phyloP scores from a whole-genome alignment of 1,140 invertebrate species.

The Plodia interpunctella region DNA sequence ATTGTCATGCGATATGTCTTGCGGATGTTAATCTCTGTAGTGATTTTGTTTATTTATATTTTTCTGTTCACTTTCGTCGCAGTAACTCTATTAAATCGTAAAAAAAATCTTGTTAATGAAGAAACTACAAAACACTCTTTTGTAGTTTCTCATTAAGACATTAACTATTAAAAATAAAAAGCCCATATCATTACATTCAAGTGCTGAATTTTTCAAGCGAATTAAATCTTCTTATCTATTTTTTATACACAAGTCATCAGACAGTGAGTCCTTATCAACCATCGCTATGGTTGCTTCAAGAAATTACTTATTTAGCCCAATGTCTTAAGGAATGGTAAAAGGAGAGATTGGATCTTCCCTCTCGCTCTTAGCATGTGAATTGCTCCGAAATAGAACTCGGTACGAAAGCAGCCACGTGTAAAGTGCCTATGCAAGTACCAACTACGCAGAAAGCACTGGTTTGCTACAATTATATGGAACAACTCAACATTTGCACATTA shows the following conservation, averaged over 20 bases:
- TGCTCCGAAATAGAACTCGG: constrained; percentile 25
- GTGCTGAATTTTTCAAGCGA: neutral
- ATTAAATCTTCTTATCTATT: neutral
- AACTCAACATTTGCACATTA: neutral
- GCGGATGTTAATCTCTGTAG: constrained; percentile 7
- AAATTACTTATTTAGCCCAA: constrained; percentile 6
- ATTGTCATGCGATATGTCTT: neutral
- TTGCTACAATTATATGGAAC: neutral
- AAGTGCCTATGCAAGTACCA: neutral
- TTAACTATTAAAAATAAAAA: no score
- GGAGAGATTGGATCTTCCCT: neutral
- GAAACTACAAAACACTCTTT: no score
- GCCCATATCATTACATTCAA: no score
- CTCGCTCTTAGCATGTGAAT: neutral
- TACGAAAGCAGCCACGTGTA: constrained; percentile 17
- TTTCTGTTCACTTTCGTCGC: no score
- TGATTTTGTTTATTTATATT: neutral
- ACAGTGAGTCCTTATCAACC: neutral
- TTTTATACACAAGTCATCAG: neutral
- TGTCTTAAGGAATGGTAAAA: neutral
- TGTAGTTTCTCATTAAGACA: no score
- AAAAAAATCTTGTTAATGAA: no score
- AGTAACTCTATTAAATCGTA: no score
- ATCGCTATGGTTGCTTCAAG: neutral
- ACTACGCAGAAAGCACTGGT: neutral